Base-by-base conservation (phyloP, 92 coral and sea anemone species). In the Porites rus region DNA sequence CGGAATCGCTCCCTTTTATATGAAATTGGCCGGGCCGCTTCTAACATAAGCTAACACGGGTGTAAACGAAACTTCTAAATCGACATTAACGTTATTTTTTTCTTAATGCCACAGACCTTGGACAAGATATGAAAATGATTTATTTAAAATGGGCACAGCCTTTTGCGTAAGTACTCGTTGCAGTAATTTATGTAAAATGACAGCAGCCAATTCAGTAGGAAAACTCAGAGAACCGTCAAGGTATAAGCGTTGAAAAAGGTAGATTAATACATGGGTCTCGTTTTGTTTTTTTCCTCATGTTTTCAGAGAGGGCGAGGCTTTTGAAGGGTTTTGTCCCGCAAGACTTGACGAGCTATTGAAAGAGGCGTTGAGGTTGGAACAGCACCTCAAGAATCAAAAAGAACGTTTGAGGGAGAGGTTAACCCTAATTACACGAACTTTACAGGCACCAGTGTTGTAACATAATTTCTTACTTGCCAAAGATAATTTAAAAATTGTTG, bases 271-370 rank as follows among this genome's bases (percentile, higher is more conserved):
- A 56, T 10, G 61, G 61, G 61, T 56, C 13, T 10, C 61, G 61
- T 10, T 56, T 54, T 54, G 60, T 13, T 54, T 54, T 54, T 31
- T 63, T 12, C 50, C 28, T 10, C 31, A 58, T 14, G 46, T 24
- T 60, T 80, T 54, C 90, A 94, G 98, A 65, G 98, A 97, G 69
- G 94, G 99, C 75, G 99, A 95, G 86, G 92, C 98, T 38, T 97
- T 97, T 79, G 99, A 97, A 79, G 92, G 93, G 61, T 92, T 92
- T 74, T 96, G 96, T 78, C 97, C 98, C 0, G 90, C 97, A 24
- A 88, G 96, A 77, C 83, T 97, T 72, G 98, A 97, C 72, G 97
- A 94, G 82, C 87, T 97, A 73, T 92, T 97, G 73, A 92, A 89
- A 50, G 97, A 97, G 82, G 94, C 96, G 24, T 81, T 89, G 46